Conservation (phyloP, 2,797 vertebrate species). For the Pantherophis alleghaniensis region DNA sequence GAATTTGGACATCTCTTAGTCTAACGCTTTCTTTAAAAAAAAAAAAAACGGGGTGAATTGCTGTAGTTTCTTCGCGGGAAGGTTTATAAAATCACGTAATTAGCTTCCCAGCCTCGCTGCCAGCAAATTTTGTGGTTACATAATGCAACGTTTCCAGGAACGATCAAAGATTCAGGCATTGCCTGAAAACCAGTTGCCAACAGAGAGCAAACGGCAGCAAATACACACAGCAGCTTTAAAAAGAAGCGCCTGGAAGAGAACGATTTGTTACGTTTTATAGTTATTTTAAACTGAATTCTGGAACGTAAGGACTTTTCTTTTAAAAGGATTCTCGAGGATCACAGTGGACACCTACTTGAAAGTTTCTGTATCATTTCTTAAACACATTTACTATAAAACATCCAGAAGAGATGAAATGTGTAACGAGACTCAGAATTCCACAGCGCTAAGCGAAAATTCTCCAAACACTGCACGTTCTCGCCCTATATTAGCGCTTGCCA, state of each 20-base stretch:
- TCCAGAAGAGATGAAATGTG: neutral
- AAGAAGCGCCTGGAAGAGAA: slow-evolving; percentile 11
- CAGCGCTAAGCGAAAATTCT: slow-evolving; percentile 37
- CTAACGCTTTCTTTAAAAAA: slow-evolving; percentile 42
- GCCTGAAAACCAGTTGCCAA: slow-evolving; percentile 60
- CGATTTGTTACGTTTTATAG: slow-evolving; percentile 40
- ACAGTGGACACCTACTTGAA: too few species aligned
- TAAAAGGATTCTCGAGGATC: neutral
- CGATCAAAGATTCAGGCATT: slow-evolving; percentile 54
- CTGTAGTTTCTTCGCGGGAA: slow-evolving; percentile 78
- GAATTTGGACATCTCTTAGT: slow-evolving; percentile 51
- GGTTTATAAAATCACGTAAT: slow-evolving; percentile 79
- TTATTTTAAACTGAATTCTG: slow-evolving; percentile 28
- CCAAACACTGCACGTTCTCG: slow-evolving; percentile 33
- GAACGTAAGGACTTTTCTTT: neutral
- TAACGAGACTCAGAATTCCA: slow-evolving; percentile 9
- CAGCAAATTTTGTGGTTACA: slow-evolving; percentile 77
- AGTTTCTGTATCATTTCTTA: neutral
- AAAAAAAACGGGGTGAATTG: slow-evolving; percentile 29
- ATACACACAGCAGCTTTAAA: neutral
- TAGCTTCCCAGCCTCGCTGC: slow-evolving; percentile 67
- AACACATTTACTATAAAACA: neutral
- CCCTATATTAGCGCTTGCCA: slow-evolving; percentile 30
- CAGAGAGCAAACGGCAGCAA: slow-evolving; percentile 30
- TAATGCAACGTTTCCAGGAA: slow-evolving; percentile 83